phyloP scores from a whole-genome alignment of 2,113 vertebrate genomes.

The Cinclus cinclus region DNA sequence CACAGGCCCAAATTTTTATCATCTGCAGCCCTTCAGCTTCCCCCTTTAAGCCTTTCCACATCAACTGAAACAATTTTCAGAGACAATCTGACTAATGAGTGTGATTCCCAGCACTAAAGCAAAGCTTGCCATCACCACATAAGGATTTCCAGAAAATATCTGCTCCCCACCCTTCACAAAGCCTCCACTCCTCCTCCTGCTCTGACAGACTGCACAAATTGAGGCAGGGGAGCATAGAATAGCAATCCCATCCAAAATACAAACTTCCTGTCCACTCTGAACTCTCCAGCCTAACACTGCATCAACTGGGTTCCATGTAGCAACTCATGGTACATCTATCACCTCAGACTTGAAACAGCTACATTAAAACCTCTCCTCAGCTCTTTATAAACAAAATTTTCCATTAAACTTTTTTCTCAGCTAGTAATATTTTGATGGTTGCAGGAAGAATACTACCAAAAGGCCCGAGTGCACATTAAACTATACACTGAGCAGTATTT shows the following conservation, averaged over 20 bases:
- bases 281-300: background rate
- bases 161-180: background rate
- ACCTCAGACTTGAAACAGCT: background rate
- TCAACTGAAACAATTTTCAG: background rate
- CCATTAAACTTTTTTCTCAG: background rate
- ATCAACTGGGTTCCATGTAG: accelerated
- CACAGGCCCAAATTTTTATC: background rate
- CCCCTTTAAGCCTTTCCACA: background rate
- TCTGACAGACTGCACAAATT: background rate
- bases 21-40: background rate
- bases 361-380: background rate
- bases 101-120: background rate
- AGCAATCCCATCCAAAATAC: background rate
- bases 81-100: background rate
- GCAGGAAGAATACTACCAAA: background rate
- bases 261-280: background rate
- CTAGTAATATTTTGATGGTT: background rate
- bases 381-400: background rate
- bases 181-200: background rate
- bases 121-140: background rate
- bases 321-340: background rate
- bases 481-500: accelerated
- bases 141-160: background rate
- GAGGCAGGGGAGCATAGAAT: background rate
- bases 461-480: background rate